A percentile compares a stretch with the other conserved stretches of the same genome.
phyloP scores from a whole-genome alignment of 2,113 vertebrate genomes.

The Odocoileus hemionus region DNA sequence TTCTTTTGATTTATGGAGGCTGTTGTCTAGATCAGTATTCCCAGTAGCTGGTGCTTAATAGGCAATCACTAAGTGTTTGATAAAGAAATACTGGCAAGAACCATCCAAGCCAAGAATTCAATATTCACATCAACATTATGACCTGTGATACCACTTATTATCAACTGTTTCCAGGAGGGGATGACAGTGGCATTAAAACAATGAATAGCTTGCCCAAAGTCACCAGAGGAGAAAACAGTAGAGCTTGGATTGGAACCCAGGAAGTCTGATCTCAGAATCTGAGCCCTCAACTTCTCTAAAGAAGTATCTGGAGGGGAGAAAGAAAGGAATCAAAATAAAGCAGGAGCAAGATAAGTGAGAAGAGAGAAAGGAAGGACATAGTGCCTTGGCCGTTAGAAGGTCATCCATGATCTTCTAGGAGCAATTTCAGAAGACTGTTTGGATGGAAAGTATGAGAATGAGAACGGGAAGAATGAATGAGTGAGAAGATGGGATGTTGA shows the following conservation, averaged over 20 bases:
- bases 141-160: fast-evolving
- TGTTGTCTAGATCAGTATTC: fast-evolving
- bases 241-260: not conserved
- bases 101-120: not conserved
- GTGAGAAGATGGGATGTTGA: fast-evolving
- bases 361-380: not conserved
- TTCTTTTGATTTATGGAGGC: not conserved
- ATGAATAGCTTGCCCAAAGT: not conserved
- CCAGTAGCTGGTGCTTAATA: not conserved
- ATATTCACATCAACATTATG: fast-evolving
- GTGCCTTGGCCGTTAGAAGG: fast-evolving
- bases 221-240: fast-evolving
- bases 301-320: not conserved
- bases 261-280: not conserved
- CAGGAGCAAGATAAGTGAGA: not conserved
- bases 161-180: too few relatives aligned
- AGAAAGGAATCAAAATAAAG: not conserved
- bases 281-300: not conserved
- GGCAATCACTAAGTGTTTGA: not conserved
- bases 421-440: not conserved
- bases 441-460: not conserved
- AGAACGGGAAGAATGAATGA: not conserved
- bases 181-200: fast-evolving
- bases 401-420: fast-evolving
- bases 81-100: not conserved